These are phyloP conservation scores for Clivina fossor DNA, from an alignment of 2,888 invertebrate genomes.

Conservation along the genomic window DNA sequence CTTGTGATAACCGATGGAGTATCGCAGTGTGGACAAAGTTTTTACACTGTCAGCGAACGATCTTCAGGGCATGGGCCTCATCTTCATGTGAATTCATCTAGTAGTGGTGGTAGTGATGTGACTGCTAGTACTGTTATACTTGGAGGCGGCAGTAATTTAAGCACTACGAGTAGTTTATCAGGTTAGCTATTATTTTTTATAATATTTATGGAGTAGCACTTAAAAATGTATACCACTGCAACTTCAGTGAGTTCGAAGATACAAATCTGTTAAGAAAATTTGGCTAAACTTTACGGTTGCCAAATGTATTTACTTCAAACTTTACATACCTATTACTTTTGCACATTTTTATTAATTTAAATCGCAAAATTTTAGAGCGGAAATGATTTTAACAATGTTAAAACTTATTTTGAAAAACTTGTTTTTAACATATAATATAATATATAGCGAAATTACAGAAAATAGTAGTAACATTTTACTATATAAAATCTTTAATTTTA, in stretches of 20 bases:
- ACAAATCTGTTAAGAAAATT: background rate
- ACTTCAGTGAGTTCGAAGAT: too few relatives aligned
- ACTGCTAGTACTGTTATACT: constrained; percentile 25
- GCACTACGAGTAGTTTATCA: constrained; percentile 13
- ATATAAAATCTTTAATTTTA: too few relatives aligned
- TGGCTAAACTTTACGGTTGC: too few relatives aligned
- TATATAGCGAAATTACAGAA: background rate
- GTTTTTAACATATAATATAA: background rate
- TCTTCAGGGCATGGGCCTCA: constrained; percentile 21
- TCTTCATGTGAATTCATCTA: constrained; percentile 22
- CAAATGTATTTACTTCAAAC: too few relatives aligned
- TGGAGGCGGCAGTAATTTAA: constrained; percentile 4
- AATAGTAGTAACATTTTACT: too few relatives aligned
- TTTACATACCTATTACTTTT: too few relatives aligned
- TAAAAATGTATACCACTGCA: background rate
- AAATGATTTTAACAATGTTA: too few relatives aligned
- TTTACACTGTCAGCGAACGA: constrained; percentile 16
- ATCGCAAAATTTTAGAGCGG: too few relatives aligned
- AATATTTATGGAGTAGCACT: background rate
- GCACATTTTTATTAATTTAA: background rate
- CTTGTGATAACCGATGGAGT: constrained; percentile 18
- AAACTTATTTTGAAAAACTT: background rate
- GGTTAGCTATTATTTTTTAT: constrained; percentile 11
- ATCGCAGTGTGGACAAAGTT: constrained; percentile 1
- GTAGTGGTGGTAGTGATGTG: constrained; percentile 30